Base-by-base conservation (phyloP, 2,113 vertebrate species). In the Apteryx mantelli region DNA sequence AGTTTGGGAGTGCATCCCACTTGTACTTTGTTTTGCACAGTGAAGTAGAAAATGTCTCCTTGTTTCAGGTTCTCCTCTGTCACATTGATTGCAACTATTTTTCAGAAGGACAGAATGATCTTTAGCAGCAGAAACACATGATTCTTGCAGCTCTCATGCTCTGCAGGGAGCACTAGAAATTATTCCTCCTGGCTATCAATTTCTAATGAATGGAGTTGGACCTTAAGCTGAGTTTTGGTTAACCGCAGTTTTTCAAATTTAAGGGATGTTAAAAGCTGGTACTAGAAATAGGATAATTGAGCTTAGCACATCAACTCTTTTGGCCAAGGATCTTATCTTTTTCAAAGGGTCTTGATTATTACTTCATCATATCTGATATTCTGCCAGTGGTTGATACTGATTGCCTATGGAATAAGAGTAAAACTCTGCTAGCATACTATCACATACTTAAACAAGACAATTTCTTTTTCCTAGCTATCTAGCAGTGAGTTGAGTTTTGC, bases 21-120 rank as follows among this genome's bases (percentile, higher is more conserved):
- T 92, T 38, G 25, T 15, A 1, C n/a, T 69, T 12, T 12, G 25
- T 79, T 82, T 58, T 93, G 91, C 76, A 95, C 94, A 80, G 63
- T 2, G 20, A 83, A 16, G 91, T 80, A 91, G 95, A 96, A 97
- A 97, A 95, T 95, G 91, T 94, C 94, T 86, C 93, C 90, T 96
- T 71, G 60, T 91, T 93, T 65, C 44, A 53, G 86, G 22, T 61
- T 75, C 74, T 88, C 91, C 74, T 88, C 89, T 95, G 95, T 95
- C 96, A 95, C 90, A 64, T 80, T 50, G 77, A 95, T 94, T 95
- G 42, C 66, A 22, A 19, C 16, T 4, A 13, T 56, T 55, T 7
- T 52, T 0, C 53, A 84, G 86, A 96, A 95, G 89, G 58, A 61
- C 71, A 46, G 64, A 46, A 69, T 66, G 92, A 95, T 94, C 84